Evolutionary conservation across 2,888 invertebrate species (phyloP).

Genomic region (Caenorhabditis sp.): DNA sequence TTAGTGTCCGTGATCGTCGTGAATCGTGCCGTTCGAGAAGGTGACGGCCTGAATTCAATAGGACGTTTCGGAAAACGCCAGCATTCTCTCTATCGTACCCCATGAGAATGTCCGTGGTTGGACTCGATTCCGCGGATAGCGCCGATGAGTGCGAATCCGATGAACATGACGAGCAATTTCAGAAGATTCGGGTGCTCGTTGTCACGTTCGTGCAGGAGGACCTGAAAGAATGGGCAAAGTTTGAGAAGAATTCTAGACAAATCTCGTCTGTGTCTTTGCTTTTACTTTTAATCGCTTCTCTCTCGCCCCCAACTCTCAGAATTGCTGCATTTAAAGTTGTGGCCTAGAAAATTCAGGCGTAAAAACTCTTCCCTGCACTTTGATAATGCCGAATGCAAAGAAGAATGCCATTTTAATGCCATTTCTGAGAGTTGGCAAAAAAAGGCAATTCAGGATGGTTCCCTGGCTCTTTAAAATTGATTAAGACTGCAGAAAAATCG

Average conservation of each 20-base stretch:
- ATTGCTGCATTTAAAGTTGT: too few relatives aligned
- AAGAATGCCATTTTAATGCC: too few relatives aligned
- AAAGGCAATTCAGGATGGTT: too few relatives aligned
- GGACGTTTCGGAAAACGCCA: too few relatives aligned
- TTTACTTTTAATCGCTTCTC: too few relatives aligned
- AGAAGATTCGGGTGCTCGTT: conserved; percentile 78
- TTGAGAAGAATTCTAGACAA: too few relatives aligned
- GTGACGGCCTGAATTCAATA: too few relatives aligned
- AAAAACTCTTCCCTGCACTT: too few relatives aligned
- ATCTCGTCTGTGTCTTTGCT: too few relatives aligned
- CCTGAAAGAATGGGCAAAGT: conserved; percentile 81
- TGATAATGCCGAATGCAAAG: too few relatives aligned
- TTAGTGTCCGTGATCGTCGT: neutral
- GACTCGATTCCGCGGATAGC: conserved; percentile 66
- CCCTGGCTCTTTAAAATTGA: neutral
- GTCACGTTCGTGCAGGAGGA: conserved; percentile 79
- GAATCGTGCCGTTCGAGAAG: neutral
- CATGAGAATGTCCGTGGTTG: conserved; percentile 37
- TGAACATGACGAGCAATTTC: conserved; percentile 74
- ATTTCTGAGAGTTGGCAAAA: neutral
- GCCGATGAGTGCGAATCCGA: conserved; percentile 77
- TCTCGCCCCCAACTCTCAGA: too few relatives aligned
- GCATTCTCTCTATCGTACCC: neutral
- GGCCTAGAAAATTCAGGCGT: too few relatives aligned
- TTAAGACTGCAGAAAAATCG: neutral